These are phyloP conservation scores for Stegostoma tigrinum DNA, from an alignment of 2,113 vertebrate species.

Conservation along the genomic window DNA sequence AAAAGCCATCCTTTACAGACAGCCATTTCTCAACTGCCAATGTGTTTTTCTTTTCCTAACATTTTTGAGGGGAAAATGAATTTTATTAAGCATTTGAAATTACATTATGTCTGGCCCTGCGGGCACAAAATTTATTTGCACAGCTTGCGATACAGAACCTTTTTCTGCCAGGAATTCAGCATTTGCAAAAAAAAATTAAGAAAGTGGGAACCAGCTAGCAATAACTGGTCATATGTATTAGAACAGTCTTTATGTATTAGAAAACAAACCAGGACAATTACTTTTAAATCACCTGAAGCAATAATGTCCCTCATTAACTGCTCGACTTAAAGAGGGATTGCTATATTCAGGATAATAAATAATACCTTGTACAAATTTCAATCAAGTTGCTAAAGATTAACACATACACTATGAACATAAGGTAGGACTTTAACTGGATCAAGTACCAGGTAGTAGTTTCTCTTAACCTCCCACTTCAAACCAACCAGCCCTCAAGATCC, in stretches of 20 bases:
- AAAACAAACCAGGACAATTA: conserved; percentile 15
- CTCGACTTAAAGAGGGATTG: not conserved
- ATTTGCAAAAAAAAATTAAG: not conserved
- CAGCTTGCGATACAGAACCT: conserved; percentile 9
- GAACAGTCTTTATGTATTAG: not conserved
- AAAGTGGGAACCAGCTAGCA: not conserved
- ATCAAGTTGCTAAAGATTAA: not conserved
- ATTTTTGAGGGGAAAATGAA: conserved; percentile 21
- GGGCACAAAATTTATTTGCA: not conserved
- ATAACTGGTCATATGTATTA: too few relatives aligned
- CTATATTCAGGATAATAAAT: not conserved
- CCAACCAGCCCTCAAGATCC: not conserved
- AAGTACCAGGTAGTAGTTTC: not conserved
- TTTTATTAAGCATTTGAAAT: conserved; percentile 2
- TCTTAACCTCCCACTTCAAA: not conserved
- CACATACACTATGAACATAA: not conserved
- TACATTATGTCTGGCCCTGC: not conserved
- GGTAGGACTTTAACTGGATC: not conserved
- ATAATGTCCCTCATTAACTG: not conserved
- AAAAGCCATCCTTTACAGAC: not conserved
- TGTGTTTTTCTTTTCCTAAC: not conserved
- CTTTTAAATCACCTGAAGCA: not conserved
- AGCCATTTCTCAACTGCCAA: conserved; percentile 27
- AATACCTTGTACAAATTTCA: not conserved
- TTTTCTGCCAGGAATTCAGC: not conserved